Evolutionary conservation across 2,888 invertebrate genomes (phyloP), one percentile per base, ranked within the genome.

Genomic region (Coenonympha arcania): DNA sequence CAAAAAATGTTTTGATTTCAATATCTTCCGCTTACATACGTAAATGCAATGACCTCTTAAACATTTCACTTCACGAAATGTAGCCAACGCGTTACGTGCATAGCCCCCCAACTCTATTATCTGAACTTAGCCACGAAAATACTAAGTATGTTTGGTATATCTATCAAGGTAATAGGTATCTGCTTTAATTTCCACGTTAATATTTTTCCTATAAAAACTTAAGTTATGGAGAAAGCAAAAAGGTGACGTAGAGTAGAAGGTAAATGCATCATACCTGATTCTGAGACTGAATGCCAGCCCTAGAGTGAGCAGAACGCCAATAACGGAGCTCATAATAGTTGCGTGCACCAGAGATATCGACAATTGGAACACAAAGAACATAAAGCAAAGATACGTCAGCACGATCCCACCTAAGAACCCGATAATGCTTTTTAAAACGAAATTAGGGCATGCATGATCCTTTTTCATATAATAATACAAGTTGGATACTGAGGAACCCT

Each of bases 341-440:
- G 91, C 90, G 16, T 87, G 84, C 0, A 87, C 77, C 2, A 91
- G 68, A 2, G 87, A 87, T 64, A 91, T 87, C 44, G 90, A 89
- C 40, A 92, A 64, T 69, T 91, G 91, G 56, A 90, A 88, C 0
- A 91, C 89, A 58, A 92, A 88, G 66, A 92, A 90, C 68, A 90
- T 81, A 64, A 91, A 91, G 62, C 91, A 88, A 30, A 91, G 71
- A 62, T 91, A 90, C 1, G 91, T 91, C 37, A 92, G 69, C 8
- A 90, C 56, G 37, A 91, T 85, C 0, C 92, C 92, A 15, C 89
- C 87, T 1, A 90, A 55, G 59, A 92, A 92, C 1, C 92, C 93
- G 9, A 90, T 61, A 0, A 90, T 55, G 64, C 91, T 91, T 65
- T 90, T 92, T 13, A 89, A 47, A 2, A 90, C 69, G 55, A 88